A percentile compares a stretch with the other conserved stretches of the same genome.
Conservation (phyloP, 2,797 vertebrate genomes). For the Etheostoma nigrum region DNA sequence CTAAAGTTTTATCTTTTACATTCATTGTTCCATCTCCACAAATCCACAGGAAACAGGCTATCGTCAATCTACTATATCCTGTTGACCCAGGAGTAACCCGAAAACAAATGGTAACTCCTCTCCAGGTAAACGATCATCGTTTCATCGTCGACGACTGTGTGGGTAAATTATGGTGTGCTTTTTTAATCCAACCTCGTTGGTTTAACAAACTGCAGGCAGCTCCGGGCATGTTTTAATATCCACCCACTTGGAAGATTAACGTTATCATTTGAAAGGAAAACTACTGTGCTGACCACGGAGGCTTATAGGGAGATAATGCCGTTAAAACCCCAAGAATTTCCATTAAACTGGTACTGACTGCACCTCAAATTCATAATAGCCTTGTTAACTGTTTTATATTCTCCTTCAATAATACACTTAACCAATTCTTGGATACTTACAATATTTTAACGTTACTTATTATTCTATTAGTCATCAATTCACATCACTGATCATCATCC, state of each 20-base stretch:
- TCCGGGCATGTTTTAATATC: conserved; percentile 27
- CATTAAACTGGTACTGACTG: background rate
- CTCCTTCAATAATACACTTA: background rate
- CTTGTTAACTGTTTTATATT: background rate
- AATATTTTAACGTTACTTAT: background rate
- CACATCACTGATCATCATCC: no score
- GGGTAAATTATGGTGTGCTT: background rate
- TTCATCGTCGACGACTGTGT: background rate
- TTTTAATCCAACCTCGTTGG: background rate
- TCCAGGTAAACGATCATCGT: background rate
- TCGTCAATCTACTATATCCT: no score
- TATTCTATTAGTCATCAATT: background rate
- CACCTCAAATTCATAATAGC: background rate
- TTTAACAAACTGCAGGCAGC: conserved; percentile 1
- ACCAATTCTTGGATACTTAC: background rate
- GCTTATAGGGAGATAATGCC: background rate
- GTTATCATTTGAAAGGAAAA: conserved; percentile 7
- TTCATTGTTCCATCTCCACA: no score
- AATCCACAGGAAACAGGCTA: no score
- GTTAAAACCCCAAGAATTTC: conserved; percentile 1
- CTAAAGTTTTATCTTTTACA: background rate
- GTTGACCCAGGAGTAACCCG: background rate
- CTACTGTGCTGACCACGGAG: background rate
- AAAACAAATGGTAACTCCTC: background rate
- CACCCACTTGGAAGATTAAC: conserved; percentile 12